phyloP scores from a whole-genome alignment of 1,140 invertebrate species.

The Carposina sasakii region DNA sequence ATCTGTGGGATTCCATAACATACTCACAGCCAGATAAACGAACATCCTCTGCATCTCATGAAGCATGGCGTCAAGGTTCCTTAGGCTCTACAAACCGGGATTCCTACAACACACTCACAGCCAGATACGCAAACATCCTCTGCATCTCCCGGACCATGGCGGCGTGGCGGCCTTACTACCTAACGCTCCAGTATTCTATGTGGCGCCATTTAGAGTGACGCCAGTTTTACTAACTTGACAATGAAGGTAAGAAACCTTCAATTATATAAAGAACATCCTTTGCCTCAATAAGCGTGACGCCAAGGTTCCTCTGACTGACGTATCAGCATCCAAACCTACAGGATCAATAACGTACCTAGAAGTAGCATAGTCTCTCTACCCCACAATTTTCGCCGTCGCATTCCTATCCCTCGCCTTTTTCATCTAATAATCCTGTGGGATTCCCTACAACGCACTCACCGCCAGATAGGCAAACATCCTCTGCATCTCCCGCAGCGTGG shows the following conservation, averaged over 20 bases:
- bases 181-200: slow-evolving; percentile 97
- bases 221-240: too few species aligned
- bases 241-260: too few species aligned
- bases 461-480: slow-evolving; percentile 96
- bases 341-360: too few species aligned
- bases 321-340: too few species aligned
- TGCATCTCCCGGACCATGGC: slow-evolving; percentile 90
- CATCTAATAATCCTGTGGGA: background rate
- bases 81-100: too few species aligned
- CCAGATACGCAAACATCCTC: slow-evolving; percentile 95
- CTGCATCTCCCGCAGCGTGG: slow-evolving; percentile 90
- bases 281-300: too few species aligned
- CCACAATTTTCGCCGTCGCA: too few species aligned
- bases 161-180: slow-evolving; percentile 92
- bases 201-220: slow-evolving; percentile 97
- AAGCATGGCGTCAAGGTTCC: slow-evolving; percentile 85
- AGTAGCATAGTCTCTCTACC: too few species aligned
- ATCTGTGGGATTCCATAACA: too few species aligned
- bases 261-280: too few species aligned
- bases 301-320: slow-evolving; percentile 94
- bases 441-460: slow-evolving; percentile 74
- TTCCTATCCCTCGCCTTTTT: too few species aligned
- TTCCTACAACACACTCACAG: too few species aligned
- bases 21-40: slow-evolving; percentile 87
- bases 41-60: slow-evolving; percentile 95